phyloP scores from a whole-genome alignment of 92 coral and sea anemone species.

The Plumapathes pennacea region DNA sequence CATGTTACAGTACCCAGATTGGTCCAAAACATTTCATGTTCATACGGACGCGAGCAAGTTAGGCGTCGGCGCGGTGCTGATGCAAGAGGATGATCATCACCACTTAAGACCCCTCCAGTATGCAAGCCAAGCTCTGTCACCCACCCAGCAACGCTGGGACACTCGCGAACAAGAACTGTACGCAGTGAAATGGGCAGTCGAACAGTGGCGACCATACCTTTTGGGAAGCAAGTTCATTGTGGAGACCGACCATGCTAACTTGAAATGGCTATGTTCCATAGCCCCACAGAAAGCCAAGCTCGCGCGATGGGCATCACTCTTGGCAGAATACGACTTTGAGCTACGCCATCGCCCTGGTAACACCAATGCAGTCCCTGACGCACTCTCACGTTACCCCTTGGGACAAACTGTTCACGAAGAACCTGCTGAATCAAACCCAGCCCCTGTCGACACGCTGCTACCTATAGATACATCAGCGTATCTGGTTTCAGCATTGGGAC shows the following conservation, averaged over 20 bases:
- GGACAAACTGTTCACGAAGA: not conserved
- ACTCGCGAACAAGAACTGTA: constrained; percentile 16
- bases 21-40: constrained; percentile 18
- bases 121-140: constrained; percentile 7
- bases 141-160: constrained; percentile 6
- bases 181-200: constrained; percentile 17
- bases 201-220: constrained; percentile 1
- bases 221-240: not conserved
- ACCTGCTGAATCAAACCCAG: not conserved
- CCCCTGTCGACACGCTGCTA: constrained; percentile 2
- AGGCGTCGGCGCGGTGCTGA: constrained; percentile 55
- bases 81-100: constrained; percentile 16
- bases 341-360: constrained; percentile 21
- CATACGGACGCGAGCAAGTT: constrained; percentile 15
- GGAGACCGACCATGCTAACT: constrained; percentile 22
- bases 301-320: constrained; percentile 16
- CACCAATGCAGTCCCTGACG: constrained; percentile 8
- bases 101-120: constrained; percentile 9
- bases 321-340: constrained; percentile 20
- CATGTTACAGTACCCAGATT: constrained; percentile 49
- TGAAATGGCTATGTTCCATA: constrained; percentile 41
- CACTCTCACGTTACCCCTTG: constrained; percentile 12
- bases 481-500: not conserved
- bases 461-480: not conserved
- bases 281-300: constrained; percentile 46